Base-by-base conservation (phyloP, 1,140 invertebrate species). In the Drosophila nannoptera region DNA sequence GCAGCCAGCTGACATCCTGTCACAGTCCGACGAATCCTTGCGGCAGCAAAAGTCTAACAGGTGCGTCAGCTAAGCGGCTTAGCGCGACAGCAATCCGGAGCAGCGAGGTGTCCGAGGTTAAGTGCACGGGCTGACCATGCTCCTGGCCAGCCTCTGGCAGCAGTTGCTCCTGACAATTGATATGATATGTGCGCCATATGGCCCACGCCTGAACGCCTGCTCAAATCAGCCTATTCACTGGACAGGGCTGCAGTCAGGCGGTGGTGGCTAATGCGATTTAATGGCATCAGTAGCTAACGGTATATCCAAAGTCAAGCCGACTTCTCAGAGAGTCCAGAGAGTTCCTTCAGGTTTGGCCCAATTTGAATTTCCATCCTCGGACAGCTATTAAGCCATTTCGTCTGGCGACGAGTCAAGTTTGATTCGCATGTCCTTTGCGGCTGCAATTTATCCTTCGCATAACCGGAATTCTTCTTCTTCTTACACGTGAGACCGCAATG, bases 11-110 rank as follows among this genome's bases (percentile, higher is more conserved):
- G 74, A 42, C 64, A 80, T 80, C 61, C 56, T 50, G 8, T 2
- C 8, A 22, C 22, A 22, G 22, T 22, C 22, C 22, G 22, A 22
- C 22, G 3, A 46, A 46, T n/a, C 40, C 40, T 43, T 73, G 53
- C 56, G 12, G 46, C 56, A 55, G 56, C 40, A 43, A 66, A 87
- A 87, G 82, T 87, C 75, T 87, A 87, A 87, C 82, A 87, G 82
- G 82, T 87, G 82, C 48, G 78, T 45, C 49, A 35, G 16, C 42
- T 60, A 72, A 73, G 65, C 71, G 50, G 80, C 52, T 84, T 80
- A 80, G 6, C 53, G 61, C 14, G 22, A 45, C 76, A 60, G 45
- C 46, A 68, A 50, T 67, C 38, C 62, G 58, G 62, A 55, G 33
- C 50, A 53, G 29, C 40, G 54, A 69, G 76, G 81, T 86, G 81